Evolutionary conservation across 2,888 invertebrate genomes (phyloP), one percentile per base, ranked within the genome.

Genomic region (Clostera curtula): DNA sequence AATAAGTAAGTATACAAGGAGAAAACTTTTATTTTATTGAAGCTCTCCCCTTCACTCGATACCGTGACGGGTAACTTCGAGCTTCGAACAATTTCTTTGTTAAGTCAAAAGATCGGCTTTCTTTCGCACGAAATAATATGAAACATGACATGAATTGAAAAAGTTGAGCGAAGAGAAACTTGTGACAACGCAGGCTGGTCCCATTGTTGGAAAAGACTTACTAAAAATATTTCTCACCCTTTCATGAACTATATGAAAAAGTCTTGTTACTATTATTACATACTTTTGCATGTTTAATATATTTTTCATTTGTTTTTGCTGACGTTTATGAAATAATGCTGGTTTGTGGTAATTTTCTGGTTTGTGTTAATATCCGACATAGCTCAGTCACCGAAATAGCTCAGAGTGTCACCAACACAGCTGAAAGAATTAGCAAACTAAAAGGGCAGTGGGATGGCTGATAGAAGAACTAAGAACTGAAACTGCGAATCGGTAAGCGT

Each of bases 61-160:
- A 47, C 52, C 47, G 36, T 51, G 50, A 47, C 51, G 56, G 34
- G 38, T 45, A 63, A 67, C 52, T 65, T 66, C 53, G 41, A 49
- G 43, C 52, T 49, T 58, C 56, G 44, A 55, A 48, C 44, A 58
- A 56, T 61, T 63, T 66, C 57, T 60, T 63, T 56, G 51, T 49
- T 42, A 63, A 61, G 59, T 61, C 56, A 52, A 63, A 66, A 72
- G 62, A 66, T 62, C 61, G 58, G 53, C 49, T 59, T 63, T 56
- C 58, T 61, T 67, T 64, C 51, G 44, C 54, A 55, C 42, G 56
- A 69, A 68, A 69, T 68, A 63, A 64, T 68, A 67, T 56, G 50
- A 68, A 68, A 68, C 65, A 72, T 63, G 62, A 60, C 56, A 58
- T 61, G 68, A 70, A 73, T 71, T 70, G 66, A 61, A 73, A 70